phyloP scores from a whole-genome alignment of 2,888 invertebrate species.

The Acanthococcus lagerstroemiae region DNA sequence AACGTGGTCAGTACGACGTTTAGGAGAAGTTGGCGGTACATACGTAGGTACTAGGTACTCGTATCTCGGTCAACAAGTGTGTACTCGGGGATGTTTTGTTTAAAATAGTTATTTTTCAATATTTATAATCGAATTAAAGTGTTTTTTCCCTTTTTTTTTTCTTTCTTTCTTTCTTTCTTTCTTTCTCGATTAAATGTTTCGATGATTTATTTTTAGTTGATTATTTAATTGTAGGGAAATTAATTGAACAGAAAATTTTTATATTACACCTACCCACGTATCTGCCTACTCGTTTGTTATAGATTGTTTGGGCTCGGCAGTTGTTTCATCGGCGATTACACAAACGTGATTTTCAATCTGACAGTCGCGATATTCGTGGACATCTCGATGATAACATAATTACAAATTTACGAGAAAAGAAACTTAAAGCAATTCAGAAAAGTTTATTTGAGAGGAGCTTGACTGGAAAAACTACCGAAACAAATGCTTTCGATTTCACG shows the following conservation, averaged over 20 bases:
- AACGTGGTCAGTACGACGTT: neutral
- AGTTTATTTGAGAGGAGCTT: neutral
- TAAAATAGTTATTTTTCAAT: neutral
- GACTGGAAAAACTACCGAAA: neutral
- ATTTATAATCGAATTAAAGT: neutral
- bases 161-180: neutral
- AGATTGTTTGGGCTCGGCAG: constrained; percentile 21
- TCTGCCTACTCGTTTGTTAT: neutral
- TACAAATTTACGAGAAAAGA: too few relatives aligned
- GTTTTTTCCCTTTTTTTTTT: neutral
- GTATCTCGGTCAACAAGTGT: too few relatives aligned
- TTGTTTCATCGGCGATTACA: constrained; percentile 6
- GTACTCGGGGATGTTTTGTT: too few relatives aligned
- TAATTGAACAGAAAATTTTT: too few relatives aligned
- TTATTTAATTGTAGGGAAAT: neutral
- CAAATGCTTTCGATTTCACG: constrained; percentile 12
- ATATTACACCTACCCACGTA: neutral
- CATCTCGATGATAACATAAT: too few relatives aligned
- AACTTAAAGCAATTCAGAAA: neutral
- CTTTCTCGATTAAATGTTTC: neutral
- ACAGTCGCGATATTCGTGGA: neutral
- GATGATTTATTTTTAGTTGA: neutral
- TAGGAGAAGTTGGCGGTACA: neutral
- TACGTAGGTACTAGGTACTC: too few relatives aligned
- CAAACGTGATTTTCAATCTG: constrained; percentile 4